These are phyloP conservation scores for Coranthus polyacanthus DNA, from an alignment of 2,797 vertebrate species.

Conservation along the genomic window DNA sequence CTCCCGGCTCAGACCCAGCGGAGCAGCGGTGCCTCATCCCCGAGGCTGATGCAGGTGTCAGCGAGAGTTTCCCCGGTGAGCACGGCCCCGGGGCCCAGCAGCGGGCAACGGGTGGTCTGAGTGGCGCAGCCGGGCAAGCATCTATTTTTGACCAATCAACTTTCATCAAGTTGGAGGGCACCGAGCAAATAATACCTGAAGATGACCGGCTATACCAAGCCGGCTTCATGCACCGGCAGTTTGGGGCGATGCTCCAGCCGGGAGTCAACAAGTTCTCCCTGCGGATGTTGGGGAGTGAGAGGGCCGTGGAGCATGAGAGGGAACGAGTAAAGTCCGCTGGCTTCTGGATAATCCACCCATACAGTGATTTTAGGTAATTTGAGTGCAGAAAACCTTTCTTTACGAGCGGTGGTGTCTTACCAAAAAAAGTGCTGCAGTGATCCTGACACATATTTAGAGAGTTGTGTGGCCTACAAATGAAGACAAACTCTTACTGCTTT, in stretches of 20 bases:
- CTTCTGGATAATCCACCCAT: constrained; percentile 99
- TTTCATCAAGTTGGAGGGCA: constrained; percentile 91
- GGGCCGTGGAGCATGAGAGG: constrained; percentile 98
- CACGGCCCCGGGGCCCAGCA: constrained; percentile 74
- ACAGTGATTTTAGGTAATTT: constrained; percentile 99
- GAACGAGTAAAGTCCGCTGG: constrained; percentile 97
- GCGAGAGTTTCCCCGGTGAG: constrained; percentile 82
- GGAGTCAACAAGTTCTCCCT: constrained; percentile 99
- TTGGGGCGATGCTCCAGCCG: constrained; percentile 96
- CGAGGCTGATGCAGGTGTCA: constrained; percentile 82
- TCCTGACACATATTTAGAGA: constrained; percentile 26
- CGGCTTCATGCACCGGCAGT: constrained; percentile 98
- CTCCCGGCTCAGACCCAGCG: constrained; percentile 86
- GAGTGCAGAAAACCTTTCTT: constrained; percentile 21
- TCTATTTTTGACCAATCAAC: constrained; percentile 84
- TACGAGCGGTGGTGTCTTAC: background rate
- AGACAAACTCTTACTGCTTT: constrained; percentile 13
- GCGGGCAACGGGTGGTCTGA: constrained; percentile 59
- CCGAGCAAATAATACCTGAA: constrained; percentile 91
- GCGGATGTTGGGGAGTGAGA: constrained; percentile 98
- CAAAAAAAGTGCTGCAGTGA: constrained; percentile 34
- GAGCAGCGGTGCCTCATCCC: constrained; percentile 91
- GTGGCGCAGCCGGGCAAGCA: constrained; percentile 74
- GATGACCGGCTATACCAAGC: constrained; percentile 92
- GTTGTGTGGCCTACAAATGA: constrained; percentile 9